Conservation (phyloP, 2,113 vertebrate species). For the Lathamus discolor region DNA sequence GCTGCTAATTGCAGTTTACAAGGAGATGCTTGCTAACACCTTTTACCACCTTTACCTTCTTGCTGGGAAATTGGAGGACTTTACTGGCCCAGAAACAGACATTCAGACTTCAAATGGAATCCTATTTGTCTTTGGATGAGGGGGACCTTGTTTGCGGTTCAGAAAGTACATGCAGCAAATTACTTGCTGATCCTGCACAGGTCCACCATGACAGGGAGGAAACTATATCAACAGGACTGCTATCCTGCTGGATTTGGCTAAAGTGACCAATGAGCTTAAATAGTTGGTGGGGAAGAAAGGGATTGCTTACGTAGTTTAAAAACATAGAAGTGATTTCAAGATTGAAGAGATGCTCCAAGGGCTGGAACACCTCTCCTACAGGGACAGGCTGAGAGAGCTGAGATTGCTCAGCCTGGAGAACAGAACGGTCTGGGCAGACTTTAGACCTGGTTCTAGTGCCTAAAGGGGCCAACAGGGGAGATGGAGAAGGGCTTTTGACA, state of each 20-base stretch:
- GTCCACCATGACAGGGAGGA: not conserved
- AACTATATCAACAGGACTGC: fast-evolving
- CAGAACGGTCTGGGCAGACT: not conserved
- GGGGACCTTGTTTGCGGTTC: not conserved
- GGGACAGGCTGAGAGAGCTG: not conserved
- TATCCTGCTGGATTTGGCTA: not conserved
- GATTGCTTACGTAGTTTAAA: not conserved
- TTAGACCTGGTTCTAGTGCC: not conserved
- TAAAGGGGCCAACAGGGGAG: not conserved
- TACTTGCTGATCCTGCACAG: not conserved
- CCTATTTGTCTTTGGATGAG: conserved; percentile 16
- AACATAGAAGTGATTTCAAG: not conserved
- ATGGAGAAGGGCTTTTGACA: not conserved
- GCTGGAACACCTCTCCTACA: not conserved
- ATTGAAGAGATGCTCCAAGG: not conserved
- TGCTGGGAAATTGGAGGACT: conserved; percentile 15
- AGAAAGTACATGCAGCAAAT: fast-evolving
- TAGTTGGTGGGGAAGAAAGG: not conserved
- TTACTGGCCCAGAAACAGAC: conserved; percentile 54
- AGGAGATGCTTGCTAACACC: conserved; percentile 22
- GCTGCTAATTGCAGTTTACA: conserved; percentile 67
- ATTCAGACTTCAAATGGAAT: conserved; percentile 56
- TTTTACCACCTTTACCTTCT: conserved; percentile 60
- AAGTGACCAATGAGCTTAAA: not conserved
- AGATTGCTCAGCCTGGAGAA: not conserved